Conservation (phyloP, 2,113 vertebrate species). For the Macquaria ambigua region DNA sequence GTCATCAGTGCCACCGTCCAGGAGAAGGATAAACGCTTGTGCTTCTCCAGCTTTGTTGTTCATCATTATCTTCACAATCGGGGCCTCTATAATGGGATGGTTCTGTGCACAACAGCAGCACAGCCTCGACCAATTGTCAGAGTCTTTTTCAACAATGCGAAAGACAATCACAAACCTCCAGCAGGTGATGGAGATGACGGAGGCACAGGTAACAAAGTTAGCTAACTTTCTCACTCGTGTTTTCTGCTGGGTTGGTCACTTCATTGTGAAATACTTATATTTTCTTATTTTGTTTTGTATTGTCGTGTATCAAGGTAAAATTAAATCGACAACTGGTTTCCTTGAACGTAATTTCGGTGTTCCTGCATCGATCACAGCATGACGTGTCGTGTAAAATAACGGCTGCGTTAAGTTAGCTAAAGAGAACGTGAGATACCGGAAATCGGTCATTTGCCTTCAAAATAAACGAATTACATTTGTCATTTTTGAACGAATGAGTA, state of each 20-base stretch:
- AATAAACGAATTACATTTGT: background rate
- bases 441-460: background rate
- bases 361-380: background rate
- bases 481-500: rapidly evolving
- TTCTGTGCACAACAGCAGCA: slow-evolving; percentile 18
- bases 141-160: background rate
- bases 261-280: background rate
- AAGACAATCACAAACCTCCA: slow-evolving; percentile 4
- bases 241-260: background rate
- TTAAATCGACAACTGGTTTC: background rate
- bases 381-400: no score
- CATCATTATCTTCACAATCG: background rate
- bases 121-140: background rate
- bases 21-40: background rate
- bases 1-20: background rate
- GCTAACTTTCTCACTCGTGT: background rate
- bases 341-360: background rate
- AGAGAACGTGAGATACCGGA: background rate
- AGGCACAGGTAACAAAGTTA: background rate
- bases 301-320: background rate
- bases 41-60: background rate
- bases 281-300: background rate
- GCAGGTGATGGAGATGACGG: slow-evolving; percentile 14
- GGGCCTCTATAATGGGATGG: background rate
- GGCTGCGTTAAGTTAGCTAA: background rate